Percentiles rank a stretch among this genome's conserved stretches.
These are phyloP conservation scores for Acleris emargana DNA, from an alignment of 2,888 invertebrate species.

Conservation along the genomic window DNA sequence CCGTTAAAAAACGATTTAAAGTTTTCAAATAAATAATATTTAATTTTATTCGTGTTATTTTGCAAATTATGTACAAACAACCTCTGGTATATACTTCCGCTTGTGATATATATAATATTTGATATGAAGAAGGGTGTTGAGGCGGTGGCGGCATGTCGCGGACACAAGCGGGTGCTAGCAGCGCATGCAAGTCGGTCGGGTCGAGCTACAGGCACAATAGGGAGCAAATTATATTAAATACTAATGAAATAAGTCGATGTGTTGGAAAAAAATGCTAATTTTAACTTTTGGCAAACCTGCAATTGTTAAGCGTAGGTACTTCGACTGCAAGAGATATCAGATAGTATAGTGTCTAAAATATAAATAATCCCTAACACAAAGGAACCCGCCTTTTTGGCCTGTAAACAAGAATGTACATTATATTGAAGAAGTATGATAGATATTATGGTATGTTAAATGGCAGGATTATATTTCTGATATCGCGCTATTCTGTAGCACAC, in stretches of 20 bases:
- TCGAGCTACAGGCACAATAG: constrained; percentile 50
- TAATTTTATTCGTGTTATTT: too few species aligned
- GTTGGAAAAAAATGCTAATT: constrained; percentile 82
- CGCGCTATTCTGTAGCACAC: neutral
- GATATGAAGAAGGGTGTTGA: too few species aligned
- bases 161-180: neutral
- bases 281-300: constrained; percentile 83
- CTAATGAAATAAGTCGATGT: constrained; percentile 60
- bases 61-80: too few species aligned
- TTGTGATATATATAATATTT: too few species aligned
- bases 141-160: too few species aligned
- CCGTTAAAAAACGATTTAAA: too few species aligned
- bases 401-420: constrained; percentile 49
- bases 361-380: constrained; percentile 44
- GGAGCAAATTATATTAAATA: constrained; percentile 58
- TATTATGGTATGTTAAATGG: constrained; percentile 1
- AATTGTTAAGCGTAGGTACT: constrained; percentile 76
- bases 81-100: too few species aligned
- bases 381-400: constrained; percentile 53
- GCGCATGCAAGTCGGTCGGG: constrained; percentile 9
- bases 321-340: constrained; percentile 39
- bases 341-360: constrained; percentile 45
- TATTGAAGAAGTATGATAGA: constrained; percentile 6
- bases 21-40: too few species aligned
- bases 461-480: constrained; percentile 17